Conservation (phyloP, 2,113 vertebrate genomes). For the Eclectus roratus region DNA sequence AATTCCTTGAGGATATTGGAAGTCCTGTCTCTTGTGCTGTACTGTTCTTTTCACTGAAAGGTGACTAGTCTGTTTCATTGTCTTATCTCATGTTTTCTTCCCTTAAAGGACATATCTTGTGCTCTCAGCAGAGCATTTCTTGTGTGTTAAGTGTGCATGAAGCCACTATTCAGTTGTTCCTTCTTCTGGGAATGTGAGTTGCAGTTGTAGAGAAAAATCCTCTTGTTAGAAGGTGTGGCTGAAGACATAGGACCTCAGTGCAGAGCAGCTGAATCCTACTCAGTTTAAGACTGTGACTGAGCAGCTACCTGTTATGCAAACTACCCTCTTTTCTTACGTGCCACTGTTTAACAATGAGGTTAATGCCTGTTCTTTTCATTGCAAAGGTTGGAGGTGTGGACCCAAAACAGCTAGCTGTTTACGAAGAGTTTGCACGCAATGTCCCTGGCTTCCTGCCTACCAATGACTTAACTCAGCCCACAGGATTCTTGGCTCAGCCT, state of each 20-base stretch:
- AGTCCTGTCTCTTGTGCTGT: neutral
- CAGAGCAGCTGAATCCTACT: neutral
- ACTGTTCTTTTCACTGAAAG: neutral
- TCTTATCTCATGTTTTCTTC: neutral
- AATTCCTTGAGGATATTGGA: neutral
- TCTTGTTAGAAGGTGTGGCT: neutral
- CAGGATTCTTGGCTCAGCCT: constrained; percentile 96
- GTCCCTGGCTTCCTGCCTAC: constrained; percentile 97
- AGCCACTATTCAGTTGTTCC: neutral
- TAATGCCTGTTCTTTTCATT: neutral
- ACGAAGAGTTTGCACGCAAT: constrained; percentile 98
- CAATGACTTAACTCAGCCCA: constrained; percentile 96
- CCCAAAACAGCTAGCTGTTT: constrained; percentile 97
- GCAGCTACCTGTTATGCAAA: neutral
- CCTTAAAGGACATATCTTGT: fast-evolving
- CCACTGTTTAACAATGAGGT: neutral
- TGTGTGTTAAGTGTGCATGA: neutral
- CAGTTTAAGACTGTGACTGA: neutral
- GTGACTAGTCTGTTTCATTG: neutral
- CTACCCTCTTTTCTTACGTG: neutral
- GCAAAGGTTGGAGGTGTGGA: constrained; percentile 95
- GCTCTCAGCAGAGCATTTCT: neutral
- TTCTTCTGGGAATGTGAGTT: neutral
- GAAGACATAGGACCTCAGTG: neutral
- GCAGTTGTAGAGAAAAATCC: neutral